These are phyloP conservation scores for Acropternis orthonyx DNA, from an alignment of 2,797 vertebrate genomes.

Conservation along the genomic window DNA sequence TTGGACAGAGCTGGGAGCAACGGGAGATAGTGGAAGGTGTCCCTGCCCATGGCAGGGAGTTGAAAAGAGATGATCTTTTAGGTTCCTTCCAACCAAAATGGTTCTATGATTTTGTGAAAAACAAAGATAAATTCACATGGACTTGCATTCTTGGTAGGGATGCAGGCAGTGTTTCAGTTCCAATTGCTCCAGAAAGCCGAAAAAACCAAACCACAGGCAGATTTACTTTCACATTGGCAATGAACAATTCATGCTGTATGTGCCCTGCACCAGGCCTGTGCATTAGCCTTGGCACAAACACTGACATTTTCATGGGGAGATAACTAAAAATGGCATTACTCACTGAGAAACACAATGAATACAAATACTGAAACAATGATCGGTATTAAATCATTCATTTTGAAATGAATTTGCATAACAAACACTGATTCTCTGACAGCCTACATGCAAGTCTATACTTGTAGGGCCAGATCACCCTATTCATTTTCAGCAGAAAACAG, in stretches of 20 bases:
- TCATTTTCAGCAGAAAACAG: neutral
- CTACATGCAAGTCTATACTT: rapidly evolving
- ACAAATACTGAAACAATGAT: neutral
- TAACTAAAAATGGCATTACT: neutral
- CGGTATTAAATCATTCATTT: neutral
- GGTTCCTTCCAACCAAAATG: neutral
- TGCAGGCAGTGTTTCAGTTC: neutral
- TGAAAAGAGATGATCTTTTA: neutral
- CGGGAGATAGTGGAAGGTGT: neutral
- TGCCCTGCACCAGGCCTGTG: neutral
- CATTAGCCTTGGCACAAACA: neutral
- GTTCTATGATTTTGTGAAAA: neutral
- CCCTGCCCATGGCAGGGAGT: neutral
- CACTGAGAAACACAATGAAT: neutral
- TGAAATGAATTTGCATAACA: rapidly evolving
- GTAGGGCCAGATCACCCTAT: rapidly evolving
- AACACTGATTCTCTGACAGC: neutral
- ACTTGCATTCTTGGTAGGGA: neutral
- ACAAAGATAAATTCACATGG: neutral
- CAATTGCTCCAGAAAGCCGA: neutral
- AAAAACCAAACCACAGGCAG: neutral
- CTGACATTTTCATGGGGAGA: no score
- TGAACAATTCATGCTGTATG: neutral
- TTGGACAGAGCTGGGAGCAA: rapidly evolving
- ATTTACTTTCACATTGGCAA: neutral